Base-by-base conservation (phyloP, 2,888 invertebrate species). In the Elmis aenea region DNA sequence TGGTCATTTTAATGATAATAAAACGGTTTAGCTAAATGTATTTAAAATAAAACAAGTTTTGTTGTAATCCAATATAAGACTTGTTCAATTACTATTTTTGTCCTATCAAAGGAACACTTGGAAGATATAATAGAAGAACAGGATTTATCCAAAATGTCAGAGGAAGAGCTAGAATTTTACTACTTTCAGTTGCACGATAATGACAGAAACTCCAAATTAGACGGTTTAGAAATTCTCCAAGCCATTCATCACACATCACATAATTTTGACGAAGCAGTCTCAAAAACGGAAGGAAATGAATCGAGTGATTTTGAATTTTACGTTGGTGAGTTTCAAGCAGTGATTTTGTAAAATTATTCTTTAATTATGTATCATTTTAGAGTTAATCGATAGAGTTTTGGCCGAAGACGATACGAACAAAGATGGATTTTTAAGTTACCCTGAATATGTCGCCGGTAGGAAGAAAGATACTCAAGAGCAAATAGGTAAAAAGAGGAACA, bases 121-220 rank as follows among this genome's bases (percentile, higher is more conserved):
- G 64, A 64, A 36, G 62, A 64, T 31, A 28, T 60, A n/a, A 50
- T 59, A 4, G 54, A 75, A 57, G 59, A 72, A 20, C 68, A 75
- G n/a, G 75, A 75, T 42, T 52, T 83, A 34, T 73, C 81, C 0
- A 79, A 79, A 45, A 83, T 93, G 84, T 77, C 83, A 0, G 83
- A 86, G 1, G 89, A 90, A 55, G 91, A 93, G 59, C 63, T 89
- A 55, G 88, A 88, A 61, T 87, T 88, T 57, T 82, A 85, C 62
- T 88, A 88, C 59, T 89, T 90, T 62, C 81, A 84, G 70, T 70
- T 85, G 10, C 95, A 95, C 55, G 95, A 95, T 62, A 83, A 83
- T 46, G 92, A 94, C 61, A 86, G 85, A 59, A 92, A 95, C 62
- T 84, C 83, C 1, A 85, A 83, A 57, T 69, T 95, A 40, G 94